Evolutionary conservation across 2,888 invertebrate genomes (phyloP).

Genomic region (Ecliptopera silaceata): DNA sequence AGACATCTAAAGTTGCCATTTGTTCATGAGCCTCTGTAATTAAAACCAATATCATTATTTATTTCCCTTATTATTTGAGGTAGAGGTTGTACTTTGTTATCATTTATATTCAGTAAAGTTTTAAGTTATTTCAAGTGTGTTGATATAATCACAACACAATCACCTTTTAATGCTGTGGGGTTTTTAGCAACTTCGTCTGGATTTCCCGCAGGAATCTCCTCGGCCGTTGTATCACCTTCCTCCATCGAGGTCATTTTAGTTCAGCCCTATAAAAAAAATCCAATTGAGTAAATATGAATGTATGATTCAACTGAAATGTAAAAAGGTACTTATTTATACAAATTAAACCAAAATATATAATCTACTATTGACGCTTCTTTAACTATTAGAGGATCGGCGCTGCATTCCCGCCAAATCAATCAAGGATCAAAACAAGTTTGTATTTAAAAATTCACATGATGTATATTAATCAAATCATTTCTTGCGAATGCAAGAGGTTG

Average conservation of each 20-base stretch:
- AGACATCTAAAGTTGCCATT: constrained; percentile 88
- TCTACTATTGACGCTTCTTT: too few relatives aligned
- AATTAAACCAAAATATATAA: too few relatives aligned
- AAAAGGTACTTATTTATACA: background rate
- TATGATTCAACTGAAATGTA: too few relatives aligned
- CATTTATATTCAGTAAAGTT: background rate
- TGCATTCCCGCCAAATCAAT: constrained; percentile 60
- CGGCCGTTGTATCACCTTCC: constrained; percentile 63
- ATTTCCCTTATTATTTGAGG: background rate
- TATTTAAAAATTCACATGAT: too few relatives aligned
- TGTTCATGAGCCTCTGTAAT: constrained; percentile 88
- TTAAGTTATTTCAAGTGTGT: background rate
- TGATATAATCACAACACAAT: background rate
- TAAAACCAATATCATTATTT: background rate
- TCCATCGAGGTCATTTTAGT: constrained; percentile 66
- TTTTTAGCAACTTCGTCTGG: constrained; percentile 86
- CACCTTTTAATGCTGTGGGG: constrained; percentile 84
- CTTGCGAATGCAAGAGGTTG: too few relatives aligned
- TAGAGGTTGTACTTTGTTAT: background rate
- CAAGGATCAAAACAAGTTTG: too few relatives aligned
- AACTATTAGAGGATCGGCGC: too few relatives aligned
- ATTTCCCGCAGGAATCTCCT: constrained; percentile 72
- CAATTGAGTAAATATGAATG: too few relatives aligned
- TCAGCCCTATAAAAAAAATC: constrained; percentile 1
- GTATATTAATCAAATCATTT: too few relatives aligned